Conservation (phyloP, 2,888 invertebrate genomes). For the Harmothoe impar region DNA sequence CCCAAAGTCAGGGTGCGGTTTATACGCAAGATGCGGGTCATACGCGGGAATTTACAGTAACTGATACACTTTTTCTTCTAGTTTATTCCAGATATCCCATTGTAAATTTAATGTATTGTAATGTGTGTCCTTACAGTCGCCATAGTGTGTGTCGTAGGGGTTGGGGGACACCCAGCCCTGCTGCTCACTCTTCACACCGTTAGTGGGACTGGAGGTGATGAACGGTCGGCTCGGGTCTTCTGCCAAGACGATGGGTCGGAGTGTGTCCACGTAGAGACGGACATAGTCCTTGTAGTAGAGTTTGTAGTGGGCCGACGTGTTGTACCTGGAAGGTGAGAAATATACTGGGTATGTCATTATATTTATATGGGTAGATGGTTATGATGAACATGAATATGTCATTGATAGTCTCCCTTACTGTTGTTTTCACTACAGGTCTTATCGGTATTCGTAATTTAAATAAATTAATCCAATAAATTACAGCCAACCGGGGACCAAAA, state of each 20-base stretch:
- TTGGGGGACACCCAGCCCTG: conserved; percentile 91
- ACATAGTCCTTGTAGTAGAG: conserved; percentile 88
- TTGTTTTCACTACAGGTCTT: too few relatives aligned
- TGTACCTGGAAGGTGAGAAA: conserved; percentile 53
- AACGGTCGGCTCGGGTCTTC: conserved; percentile 86
- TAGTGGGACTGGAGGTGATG: conserved; percentile 93
- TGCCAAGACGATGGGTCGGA: conserved; percentile 86
- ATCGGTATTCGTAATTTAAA: too few relatives aligned
- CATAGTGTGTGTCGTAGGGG: conserved; percentile 91
- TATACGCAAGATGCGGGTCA: too few relatives aligned
- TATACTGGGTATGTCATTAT: too few relatives aligned
- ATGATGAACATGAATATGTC: too few relatives aligned
- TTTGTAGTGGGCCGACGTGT: conserved; percentile 38
- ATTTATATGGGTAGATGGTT: too few relatives aligned
- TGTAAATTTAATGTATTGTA: not conserved
- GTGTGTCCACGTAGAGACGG: conserved; percentile 91
- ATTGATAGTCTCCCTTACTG: too few relatives aligned
- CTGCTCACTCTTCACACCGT: conserved; percentile 80
- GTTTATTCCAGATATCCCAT: not conserved
- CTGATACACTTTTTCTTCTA: too few relatives aligned
- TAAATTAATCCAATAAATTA: too few relatives aligned
- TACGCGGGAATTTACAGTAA: too few relatives aligned
- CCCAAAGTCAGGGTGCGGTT: too few relatives aligned
- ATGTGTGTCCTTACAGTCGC: conserved; percentile 89
- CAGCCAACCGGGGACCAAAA: too few relatives aligned